phyloP scores from a whole-genome alignment of 2,888 invertebrate species.

The Synergus laeviventris region DNA sequence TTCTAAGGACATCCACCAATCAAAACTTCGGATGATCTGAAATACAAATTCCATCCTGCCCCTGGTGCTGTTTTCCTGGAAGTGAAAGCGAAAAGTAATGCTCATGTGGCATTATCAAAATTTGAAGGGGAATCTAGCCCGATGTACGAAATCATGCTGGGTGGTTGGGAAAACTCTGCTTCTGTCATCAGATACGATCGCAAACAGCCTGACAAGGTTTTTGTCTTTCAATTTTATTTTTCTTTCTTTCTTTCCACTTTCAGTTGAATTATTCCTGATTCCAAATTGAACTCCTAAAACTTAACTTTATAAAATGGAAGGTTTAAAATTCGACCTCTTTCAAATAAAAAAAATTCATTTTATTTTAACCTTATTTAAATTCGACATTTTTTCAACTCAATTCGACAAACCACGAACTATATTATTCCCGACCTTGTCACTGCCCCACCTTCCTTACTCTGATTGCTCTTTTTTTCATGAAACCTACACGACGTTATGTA shows the following conservation, averaged over 20 bases:
- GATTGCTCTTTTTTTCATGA: slow-evolving; percentile 22
- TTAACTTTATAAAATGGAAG: no score
- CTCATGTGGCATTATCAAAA: slow-evolving; percentile 80
- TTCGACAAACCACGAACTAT: slow-evolving; percentile 8
- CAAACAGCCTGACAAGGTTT: slow-evolving; percentile 82
- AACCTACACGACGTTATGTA: slow-evolving; percentile 9
- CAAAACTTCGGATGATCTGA: slow-evolving; percentile 79
- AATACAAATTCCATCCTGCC: slow-evolving; percentile 80
- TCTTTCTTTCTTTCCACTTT: not conserved
- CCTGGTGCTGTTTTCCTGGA: slow-evolving; percentile 79
- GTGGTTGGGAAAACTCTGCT: slow-evolving; percentile 83
- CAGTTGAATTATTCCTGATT: no score
- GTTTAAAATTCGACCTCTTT: no score
- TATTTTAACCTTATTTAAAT: not conserved
- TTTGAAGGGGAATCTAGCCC: slow-evolving; percentile 79
- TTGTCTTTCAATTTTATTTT: slow-evolving; percentile 31
- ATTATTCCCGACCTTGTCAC: slow-evolving; percentile 21
- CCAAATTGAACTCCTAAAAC: no score
- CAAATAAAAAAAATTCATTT: no score
- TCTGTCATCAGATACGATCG: slow-evolving; percentile 82
- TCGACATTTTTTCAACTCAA: no score
- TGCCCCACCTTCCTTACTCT: not conserved
- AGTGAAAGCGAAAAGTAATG: slow-evolving; percentile 81
- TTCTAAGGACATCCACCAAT: slow-evolving; percentile 78
- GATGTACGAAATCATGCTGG: slow-evolving; percentile 83